Percentiles rank a stretch among this genome's conserved stretches.
These are phyloP conservation scores for Cebus imitator DNA, from an alignment of 2,113 vertebrate genomes.

Conservation along the genomic window DNA sequence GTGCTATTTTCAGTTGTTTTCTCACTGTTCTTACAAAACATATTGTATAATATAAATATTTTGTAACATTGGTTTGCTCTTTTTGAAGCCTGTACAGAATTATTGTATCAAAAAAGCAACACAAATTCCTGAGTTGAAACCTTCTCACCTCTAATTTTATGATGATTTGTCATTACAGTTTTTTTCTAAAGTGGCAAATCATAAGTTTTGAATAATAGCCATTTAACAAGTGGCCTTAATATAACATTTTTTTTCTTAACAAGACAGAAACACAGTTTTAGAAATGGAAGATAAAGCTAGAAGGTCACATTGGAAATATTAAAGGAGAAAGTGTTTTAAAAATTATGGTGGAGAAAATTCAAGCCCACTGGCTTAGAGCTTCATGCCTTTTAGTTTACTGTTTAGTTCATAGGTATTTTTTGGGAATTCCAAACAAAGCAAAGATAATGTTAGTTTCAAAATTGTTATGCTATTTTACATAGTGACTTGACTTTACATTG, in stretches of 20 bases:
- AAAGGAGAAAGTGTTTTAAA: neutral
- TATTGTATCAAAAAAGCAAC: slow-evolving; percentile 13
- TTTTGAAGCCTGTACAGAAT: neutral
- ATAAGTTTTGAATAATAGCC: neutral
- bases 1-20: neutral
- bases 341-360: neutral
- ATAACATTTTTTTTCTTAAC: neutral
- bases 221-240: neutral
- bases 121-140: neutral
- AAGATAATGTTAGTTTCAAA: neutral
- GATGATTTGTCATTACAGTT: neutral
- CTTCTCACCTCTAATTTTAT: slow-evolving; percentile 19
- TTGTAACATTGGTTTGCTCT: slow-evolving; percentile 13
- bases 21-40: neutral
- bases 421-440: neutral
- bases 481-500: neutral
- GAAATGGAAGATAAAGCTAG: neutral
- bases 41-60: slow-evolving; percentile 14
- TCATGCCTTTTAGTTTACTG: neutral
- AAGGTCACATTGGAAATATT: neutral
- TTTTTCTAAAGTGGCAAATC: neutral
- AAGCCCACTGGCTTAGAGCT: neutral
- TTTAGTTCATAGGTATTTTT: neutral
- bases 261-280: neutral
- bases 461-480: neutral